phyloP scores from a whole-genome alignment of 2,888 invertebrate genomes.

The Melinaea menophilus region DNA sequence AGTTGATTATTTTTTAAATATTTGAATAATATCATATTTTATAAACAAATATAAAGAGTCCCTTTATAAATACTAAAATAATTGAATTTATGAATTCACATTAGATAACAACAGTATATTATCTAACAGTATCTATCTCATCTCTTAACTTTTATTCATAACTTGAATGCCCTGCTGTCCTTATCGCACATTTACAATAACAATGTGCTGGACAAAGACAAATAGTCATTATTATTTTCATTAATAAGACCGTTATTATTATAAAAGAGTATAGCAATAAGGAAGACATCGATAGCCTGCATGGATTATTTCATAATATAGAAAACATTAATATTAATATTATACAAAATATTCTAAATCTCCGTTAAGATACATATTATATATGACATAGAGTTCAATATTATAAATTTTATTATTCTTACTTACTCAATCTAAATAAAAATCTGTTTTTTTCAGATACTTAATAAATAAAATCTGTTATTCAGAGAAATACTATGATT shows the following conservation, averaged over 20 bases:
- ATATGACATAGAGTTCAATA: not conserved
- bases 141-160: conserved; percentile 31
- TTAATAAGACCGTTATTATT: not conserved
- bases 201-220: not conserved
- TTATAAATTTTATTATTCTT: not conserved
- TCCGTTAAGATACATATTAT: conserved; percentile 1
- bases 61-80: not conserved
- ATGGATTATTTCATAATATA: conserved; percentile 67
- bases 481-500: no score
- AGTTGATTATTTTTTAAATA: no score
- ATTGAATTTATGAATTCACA: not conserved
- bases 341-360: conserved; percentile 9
- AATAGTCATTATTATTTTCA: not conserved
- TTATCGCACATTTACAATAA: not conserved
- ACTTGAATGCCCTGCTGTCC: conserved; percentile 38
- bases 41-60: no score
- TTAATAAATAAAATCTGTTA: no score
- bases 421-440: no score
- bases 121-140: conserved; percentile 54
- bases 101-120: conserved; percentile 23
- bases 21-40: no score
- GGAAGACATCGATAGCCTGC: conserved; percentile 79
- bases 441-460: no score
- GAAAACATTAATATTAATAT: conserved; percentile 47
- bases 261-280: conserved; percentile 75